A percentile compares a stretch with the other conserved stretches of the same genome.
phyloP scores from a whole-genome alignment of 2,888 invertebrate genomes.

The Lasioglossum zephyrum region DNA sequence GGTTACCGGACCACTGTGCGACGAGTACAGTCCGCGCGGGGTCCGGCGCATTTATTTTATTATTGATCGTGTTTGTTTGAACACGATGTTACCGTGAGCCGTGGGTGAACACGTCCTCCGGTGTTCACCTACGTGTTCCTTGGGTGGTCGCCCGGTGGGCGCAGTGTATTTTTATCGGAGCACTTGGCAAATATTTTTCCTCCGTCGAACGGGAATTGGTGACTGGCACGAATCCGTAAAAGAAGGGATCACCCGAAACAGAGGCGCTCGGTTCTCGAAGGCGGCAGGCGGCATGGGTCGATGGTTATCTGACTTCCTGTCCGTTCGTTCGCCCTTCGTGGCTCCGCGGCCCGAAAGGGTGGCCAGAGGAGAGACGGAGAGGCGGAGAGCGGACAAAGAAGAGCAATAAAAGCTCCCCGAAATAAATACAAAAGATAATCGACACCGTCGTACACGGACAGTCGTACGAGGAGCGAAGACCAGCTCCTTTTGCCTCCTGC shows the following conservation, averaged over 20 bases:
- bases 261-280: conserved; percentile 65
- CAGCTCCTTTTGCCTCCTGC: conserved; percentile 42
- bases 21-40: neutral
- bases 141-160: neutral
- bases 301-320: conserved; percentile 78
- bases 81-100: neutral
- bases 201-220: conserved; percentile 30
- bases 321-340: conserved; percentile 67
- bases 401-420: conserved; percentile 64
- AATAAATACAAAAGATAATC: conserved; percentile 74
- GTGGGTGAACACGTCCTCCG: neutral
- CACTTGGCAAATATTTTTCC: conserved; percentile 48
- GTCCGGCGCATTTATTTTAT: neutral
- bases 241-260: conserved; percentile 59
- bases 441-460: conserved; percentile 58
- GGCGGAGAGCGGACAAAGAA: conserved; percentile 26
- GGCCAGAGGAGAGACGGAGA: conserved; percentile 42
- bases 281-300: conserved; percentile 71
- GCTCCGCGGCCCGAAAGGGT: conserved; percentile 52
- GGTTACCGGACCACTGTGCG: too few species aligned
- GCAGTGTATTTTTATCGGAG: conserved; percentile 22
- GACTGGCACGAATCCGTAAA: conserved; percentile 48
- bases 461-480: conserved; percentile 28
- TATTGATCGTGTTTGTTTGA: conserved; percentile 5
- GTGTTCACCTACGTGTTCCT: conserved; percentile 7